These are phyloP conservation scores for Recurvirostra avosetta DNA, from an alignment of 2,113 vertebrate species.

Conservation along the genomic window DNA sequence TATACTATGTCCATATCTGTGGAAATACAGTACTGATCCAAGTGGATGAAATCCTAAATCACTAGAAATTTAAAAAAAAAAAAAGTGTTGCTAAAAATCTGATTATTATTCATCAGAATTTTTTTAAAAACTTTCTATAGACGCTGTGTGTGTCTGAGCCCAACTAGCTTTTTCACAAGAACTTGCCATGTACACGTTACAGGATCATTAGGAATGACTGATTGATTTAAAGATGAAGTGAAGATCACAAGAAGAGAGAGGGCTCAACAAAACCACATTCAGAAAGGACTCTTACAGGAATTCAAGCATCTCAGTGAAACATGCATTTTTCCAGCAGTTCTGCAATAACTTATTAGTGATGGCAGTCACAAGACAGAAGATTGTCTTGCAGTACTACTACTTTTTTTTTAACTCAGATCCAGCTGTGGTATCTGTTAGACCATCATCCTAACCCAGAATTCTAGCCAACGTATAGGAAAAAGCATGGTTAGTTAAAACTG, in stretches of 20 bases:
- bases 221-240: neutral
- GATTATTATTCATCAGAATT: neutral
- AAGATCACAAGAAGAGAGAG: neutral
- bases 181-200: rapidly evolving
- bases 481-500: neutral
- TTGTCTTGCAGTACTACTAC: neutral
- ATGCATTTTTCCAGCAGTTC: neutral
- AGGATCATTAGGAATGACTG: neutral
- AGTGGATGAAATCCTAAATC: neutral
- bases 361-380: neutral
- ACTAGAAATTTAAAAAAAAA: neutral
- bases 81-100: neutral
- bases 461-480: neutral
- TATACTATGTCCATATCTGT: neutral
- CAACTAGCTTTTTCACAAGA: neutral
- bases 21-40: neutral
- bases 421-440: neutral
- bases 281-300: neutral
- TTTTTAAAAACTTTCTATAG: neutral
- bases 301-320: neutral
- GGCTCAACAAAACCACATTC: neutral
- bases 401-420: neutral
- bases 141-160: neutral
- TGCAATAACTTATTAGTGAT: neutral
- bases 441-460: neutral